Conservation (phyloP, 2,888 invertebrate species). For the Drosophila cognata region DNA sequence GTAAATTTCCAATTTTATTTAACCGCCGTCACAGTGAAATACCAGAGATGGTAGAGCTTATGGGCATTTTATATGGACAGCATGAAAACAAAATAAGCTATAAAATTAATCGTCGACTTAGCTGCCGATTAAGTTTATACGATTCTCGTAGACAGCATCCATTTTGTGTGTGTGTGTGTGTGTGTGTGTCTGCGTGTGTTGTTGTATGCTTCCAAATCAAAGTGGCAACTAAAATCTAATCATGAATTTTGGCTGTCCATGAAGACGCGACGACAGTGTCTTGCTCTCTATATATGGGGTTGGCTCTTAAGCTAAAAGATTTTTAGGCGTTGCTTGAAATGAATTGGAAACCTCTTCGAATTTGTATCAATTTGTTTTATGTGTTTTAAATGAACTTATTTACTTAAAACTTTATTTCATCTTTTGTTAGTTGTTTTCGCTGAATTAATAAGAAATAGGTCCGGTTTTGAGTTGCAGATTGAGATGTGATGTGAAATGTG, state of each 20-base stretch:
- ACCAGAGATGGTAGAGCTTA: constrained; percentile 43
- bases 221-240: constrained; percentile 30
- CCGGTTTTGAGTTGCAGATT: background rate
- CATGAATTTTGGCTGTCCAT: constrained; percentile 9
- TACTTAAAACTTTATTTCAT: background rate
- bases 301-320: constrained; percentile 4
- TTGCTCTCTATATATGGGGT: constrained; percentile 11
- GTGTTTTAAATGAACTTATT: background rate
- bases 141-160: constrained; percentile 54
- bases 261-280: constrained; percentile 6
- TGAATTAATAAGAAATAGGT: background rate
- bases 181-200: too few species aligned
- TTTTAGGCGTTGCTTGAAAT: constrained; percentile 7
- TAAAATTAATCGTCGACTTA: constrained; percentile 78
- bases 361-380: constrained; percentile 25
- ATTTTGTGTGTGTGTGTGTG: constrained; percentile 46
- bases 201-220: constrained; percentile 10
- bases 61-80: constrained; percentile 60
- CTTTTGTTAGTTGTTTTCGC: background rate
- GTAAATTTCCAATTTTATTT: constrained; percentile 76
- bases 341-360: constrained; percentile 32
- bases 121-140: constrained; percentile 65
- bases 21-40: constrained; percentile 50
- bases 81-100: constrained; percentile 76
- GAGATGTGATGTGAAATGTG: background rate